Base-by-base conservation (phyloP, 2,797 vertebrate genomes). In the Danio choprae region DNA sequence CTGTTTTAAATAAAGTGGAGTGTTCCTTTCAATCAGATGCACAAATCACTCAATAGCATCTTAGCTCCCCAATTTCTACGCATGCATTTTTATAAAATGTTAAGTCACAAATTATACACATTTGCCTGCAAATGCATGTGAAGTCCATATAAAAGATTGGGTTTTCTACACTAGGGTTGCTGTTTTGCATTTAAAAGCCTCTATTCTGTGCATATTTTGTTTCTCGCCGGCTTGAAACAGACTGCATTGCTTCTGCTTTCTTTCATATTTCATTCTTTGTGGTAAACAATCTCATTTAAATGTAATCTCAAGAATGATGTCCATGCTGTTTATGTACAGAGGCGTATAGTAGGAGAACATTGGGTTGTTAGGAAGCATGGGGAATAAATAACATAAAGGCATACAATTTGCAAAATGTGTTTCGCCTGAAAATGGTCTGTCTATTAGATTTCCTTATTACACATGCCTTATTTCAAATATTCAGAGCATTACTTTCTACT, bases 221-320 rank as follows among this genome's bases (percentile, higher is more conserved):
- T 22, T 29, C 40, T 36, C 7, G n/a, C 11, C 22, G 11, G 36
- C 43, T 50, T 51, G 16, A 71, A 58, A 36, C 5, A 63, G 20
- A 63, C 48, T 12, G 12, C n/a, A 41, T 22, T 62, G 15, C 7
- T 44, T 63, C 46, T 44, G 50, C 70, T 46, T 55, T 70, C 69
- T 76, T 55, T 73, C 67, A 64, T 67, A 16, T 50, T 72, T 71
- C 53, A 58, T 43, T 65, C 18, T 38, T 73, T 36, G 36, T 76
- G 38, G 60, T 68, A 60, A 65, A 77, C 62, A 69, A 22, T 43
- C 48, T 59, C 20, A 81, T 68, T 80, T 53, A 71, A 50, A 78
- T 41, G 50, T 65, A 75, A 70, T 74, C 56, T 63, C 36, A 40
- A 62, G 58, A 48, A 59, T 74, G 20, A 46, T 58, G 44, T 9